Percentiles rank a stretch among this genome's conserved stretches.
Evolutionary conservation across 1,140 invertebrate species (phyloP).

Genomic region (Macrostomum lignano): DNA sequence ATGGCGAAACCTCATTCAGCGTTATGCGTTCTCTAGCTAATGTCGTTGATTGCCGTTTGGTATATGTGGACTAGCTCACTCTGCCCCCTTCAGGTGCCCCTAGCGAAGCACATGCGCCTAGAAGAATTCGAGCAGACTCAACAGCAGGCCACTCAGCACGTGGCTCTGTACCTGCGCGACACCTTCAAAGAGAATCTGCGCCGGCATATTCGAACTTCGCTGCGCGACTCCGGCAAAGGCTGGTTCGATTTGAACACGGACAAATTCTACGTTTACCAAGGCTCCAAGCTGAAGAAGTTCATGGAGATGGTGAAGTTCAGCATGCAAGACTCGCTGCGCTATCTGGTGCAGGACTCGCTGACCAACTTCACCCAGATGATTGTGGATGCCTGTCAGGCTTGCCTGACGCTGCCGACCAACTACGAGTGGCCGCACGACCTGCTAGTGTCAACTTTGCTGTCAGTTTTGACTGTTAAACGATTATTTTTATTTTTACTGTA

Average conservation of each 20-base stretch:
- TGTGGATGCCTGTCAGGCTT: conserved; percentile 37
- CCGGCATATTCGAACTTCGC: conserved; percentile 35
- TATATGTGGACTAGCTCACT: too few relatives aligned
- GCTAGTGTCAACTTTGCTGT: conserved; percentile 32
- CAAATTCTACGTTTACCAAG: conserved; percentile 37
- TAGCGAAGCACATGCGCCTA: conserved; percentile 35
- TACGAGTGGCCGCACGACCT: conserved; percentile 36
- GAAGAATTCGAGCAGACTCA: conserved; percentile 30
- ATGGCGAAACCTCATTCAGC: too few relatives aligned
- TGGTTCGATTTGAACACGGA: conserved; percentile 44
- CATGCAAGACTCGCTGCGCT: conserved; percentile 45
- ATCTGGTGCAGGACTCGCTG: conserved; percentile 37
- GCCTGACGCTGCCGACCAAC: conserved; percentile 31
- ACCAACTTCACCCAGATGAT: conserved; percentile 33
- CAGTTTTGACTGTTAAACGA: too few relatives aligned
- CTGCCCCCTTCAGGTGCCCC: too few relatives aligned
- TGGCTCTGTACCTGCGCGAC: conserved; percentile 15
- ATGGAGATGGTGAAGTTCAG: conserved; percentile 39
- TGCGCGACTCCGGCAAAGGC: conserved; percentile 43
- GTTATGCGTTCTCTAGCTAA: too few relatives aligned
- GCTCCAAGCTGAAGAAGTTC: conserved; percentile 41
- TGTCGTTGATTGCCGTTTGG: too few relatives aligned
- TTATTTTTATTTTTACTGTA: too few relatives aligned
- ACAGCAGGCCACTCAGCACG: conserved; percentile 24
- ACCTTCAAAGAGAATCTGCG: conserved; percentile 38